Evolutionary conservation across 1,140 invertebrate genomes (phyloP).

Genomic region (Cyrtorhinus lividipennis): DNA sequence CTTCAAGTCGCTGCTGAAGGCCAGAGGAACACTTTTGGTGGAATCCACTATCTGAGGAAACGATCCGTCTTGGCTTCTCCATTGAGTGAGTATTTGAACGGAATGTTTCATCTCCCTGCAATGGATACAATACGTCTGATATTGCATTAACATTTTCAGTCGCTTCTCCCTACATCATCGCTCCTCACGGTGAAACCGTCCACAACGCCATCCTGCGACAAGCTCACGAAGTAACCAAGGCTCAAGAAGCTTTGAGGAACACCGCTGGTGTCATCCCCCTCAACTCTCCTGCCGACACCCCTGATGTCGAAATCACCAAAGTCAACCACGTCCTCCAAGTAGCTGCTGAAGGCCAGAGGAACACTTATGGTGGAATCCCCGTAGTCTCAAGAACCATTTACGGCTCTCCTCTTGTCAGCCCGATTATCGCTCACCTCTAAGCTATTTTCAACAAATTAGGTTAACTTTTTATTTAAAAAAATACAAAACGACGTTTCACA

Average conservation of each 20-base stretch:
- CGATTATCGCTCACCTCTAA: background rate
- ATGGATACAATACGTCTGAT: background rate
- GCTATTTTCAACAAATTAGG: no score
- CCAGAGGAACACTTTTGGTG: constrained; percentile 1
- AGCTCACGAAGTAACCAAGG: constrained; percentile 2
- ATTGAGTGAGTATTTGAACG: background rate
- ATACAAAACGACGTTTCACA: no score
- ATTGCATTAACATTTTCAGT: background rate
- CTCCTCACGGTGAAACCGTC: background rate
- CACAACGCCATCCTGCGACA: background rate
- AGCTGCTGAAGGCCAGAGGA: constrained; percentile 1
- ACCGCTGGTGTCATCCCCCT: background rate
- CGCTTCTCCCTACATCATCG: background rate
- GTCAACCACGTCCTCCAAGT: constrained; percentile 4
- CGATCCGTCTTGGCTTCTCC: background rate
- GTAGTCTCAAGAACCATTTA: background rate
- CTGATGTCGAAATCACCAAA: constrained; percentile 7
- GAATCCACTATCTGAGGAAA: background rate
- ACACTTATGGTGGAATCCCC: background rate
- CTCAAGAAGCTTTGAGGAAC: constrained; percentile 9
- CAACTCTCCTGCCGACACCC: constrained; percentile 9
- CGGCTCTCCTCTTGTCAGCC: background rate
- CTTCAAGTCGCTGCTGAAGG: constrained; percentile 5
- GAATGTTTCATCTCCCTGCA: background rate
- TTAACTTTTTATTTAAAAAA: no score